Base-by-base conservation (phyloP, 2,113 vertebrate genomes). In the Lasiurus cinereus region DNA sequence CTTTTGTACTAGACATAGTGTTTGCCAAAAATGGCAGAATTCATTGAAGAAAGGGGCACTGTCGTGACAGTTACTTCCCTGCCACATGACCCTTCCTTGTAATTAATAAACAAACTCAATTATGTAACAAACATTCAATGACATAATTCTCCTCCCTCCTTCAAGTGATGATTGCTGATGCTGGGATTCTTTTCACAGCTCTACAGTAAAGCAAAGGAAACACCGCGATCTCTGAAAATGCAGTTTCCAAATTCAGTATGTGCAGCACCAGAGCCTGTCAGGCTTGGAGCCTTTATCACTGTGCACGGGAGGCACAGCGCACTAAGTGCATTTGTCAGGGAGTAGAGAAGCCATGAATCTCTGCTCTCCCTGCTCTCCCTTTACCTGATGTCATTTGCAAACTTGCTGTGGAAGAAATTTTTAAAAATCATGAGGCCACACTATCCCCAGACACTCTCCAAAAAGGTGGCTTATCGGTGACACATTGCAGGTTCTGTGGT, bases 11-110 rank as follows among this genome's bases (percentile, higher is more conserved):
- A 66, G 56, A 77, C 7, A 39, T 52, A 90, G 73, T 39, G 48
- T 97, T 98, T 98, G 98, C 97, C 98, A 98, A 98, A 98, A 98
- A 91, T 88, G 97, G 97, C 93, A 98, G 96, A 97, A 97, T 94
- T 97, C 93, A 94, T 67, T 91, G 36, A 83, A 95, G 88, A 95
- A 91, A 59, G 91, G 92, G 70, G 56, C 67, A 54, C 31, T 95
- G 80, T 96, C 95, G 91, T 97, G 97, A 97, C 97, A 98, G 97
- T 95, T 97, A 96, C 96, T 98, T 98, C 94, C 92, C 72, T 97
- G 93, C 94, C 97, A 97, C 90, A 90, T 92, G 96, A 97, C 95
- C 98, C 8, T 6, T 94, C 97, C 97, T 97, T 97, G 95, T 98
- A 97, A 98, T 98, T 98, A 98, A 97, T 98, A 97, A 97, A 96